A percentile compares a stretch with the other conserved stretches of the same genome.
phyloP scores from a whole-genome alignment of 2,888 invertebrate genomes.

The Emmelina monodactyla region DNA sequence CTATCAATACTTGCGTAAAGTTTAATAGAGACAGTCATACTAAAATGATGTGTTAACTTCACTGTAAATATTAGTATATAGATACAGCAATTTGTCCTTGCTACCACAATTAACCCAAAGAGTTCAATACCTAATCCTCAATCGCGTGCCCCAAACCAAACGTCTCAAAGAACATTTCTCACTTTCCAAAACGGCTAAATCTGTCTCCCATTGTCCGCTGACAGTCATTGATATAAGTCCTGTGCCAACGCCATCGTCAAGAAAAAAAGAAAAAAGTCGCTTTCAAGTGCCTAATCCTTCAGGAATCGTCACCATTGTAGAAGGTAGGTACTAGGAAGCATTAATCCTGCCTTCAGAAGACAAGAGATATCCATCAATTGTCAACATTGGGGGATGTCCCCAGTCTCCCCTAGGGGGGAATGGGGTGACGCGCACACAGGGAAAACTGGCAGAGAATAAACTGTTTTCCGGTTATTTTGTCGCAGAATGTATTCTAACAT shows the following conservation, averaged over 20 bases:
- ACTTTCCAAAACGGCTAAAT: too few species aligned
- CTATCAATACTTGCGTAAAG: too few species aligned
- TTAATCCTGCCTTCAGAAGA: conserved; percentile 64
- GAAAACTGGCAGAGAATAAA: conserved; percentile 36
- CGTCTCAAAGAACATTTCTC: too few species aligned
- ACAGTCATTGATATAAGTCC: conserved; percentile 1
- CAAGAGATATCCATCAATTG: conserved; percentile 66
- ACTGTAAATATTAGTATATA: too few species aligned
- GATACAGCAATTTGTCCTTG: too few species aligned
- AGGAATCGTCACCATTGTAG: conserved; percentile 48
- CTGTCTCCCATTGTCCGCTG: conserved; percentile 4
- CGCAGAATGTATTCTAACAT: too few species aligned
- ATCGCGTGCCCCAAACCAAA: too few species aligned
- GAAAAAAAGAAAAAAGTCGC: conserved; percentile 19
- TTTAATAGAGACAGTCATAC: too few species aligned
- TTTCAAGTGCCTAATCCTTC: conserved; percentile 41
- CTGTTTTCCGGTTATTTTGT: too few species aligned
- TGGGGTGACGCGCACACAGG: conserved; percentile 31
- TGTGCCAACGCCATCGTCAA: conserved; percentile 16
- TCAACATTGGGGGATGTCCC: conserved; percentile 50
- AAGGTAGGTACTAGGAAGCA: conserved; percentile 32
- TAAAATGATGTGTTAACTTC: too few species aligned
- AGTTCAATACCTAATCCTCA: too few species aligned
- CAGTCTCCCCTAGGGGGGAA: conserved; percentile 21
- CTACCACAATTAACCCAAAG: too few species aligned